Evolutionary conservation across 2,113 vertebrate genomes (phyloP).

Genomic region (Bubo blakistoni): DNA sequence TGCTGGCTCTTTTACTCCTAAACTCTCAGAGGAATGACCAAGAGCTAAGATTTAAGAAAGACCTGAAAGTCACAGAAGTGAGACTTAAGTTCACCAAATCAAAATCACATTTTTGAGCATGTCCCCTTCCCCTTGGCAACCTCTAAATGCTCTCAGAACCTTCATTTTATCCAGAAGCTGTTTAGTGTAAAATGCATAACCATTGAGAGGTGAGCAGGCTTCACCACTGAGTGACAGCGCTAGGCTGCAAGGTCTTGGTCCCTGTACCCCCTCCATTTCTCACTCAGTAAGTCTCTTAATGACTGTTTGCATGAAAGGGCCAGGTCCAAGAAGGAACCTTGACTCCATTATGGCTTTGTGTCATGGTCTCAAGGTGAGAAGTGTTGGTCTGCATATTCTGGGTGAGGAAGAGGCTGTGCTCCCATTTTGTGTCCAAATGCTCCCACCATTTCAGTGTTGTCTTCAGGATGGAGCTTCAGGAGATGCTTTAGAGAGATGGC

Average conservation of each 20-base stretch:
- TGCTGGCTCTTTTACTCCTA: background rate
- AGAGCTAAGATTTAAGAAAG: background rate
- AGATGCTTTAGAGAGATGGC: background rate
- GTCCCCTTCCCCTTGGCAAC: background rate
- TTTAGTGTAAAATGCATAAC: background rate
- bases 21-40: background rate
- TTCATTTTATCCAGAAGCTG: background rate
- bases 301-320: background rate
- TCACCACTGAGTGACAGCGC: background rate
- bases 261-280: background rate
- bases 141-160: background rate
- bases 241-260: background rate
- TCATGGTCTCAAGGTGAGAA: background rate
- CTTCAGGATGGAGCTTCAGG: background rate
- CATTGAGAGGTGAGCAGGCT: background rate
- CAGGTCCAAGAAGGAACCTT: background rate
- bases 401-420: background rate
- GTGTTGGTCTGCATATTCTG: background rate
- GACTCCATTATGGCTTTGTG: background rate
- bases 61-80: background rate
- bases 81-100: background rate
- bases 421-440: background rate
- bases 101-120: background rate
- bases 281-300: background rate
- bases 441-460: background rate